Evolutionary conservation across 2,888 invertebrate species (phyloP).

Genomic region (Dioctria linearis): DNA sequence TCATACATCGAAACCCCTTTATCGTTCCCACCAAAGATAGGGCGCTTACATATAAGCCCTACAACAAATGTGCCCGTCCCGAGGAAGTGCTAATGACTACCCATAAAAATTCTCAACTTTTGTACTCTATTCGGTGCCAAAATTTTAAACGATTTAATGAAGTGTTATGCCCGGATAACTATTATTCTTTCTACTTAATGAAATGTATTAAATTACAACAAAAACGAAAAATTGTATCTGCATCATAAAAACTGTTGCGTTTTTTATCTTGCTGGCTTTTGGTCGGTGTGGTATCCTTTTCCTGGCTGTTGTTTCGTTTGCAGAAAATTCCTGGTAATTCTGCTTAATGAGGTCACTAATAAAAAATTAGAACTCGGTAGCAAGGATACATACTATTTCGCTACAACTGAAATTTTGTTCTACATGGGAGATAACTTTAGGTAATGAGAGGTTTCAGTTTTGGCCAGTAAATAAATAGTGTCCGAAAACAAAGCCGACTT

Average conservation of each 20-base stretch:
- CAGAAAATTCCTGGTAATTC: too few relatives aligned
- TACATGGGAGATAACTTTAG: too few relatives aligned
- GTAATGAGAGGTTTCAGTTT: too few relatives aligned
- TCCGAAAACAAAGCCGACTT: too few relatives aligned
- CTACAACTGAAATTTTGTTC: too few relatives aligned
- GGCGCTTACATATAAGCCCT: neutral
- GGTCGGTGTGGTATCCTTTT: neutral
- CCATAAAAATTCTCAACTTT: constrained; percentile 27
- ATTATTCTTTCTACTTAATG: constrained; percentile 19
- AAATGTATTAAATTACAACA: constrained; percentile 24
- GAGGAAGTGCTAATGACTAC: constrained; percentile 20
- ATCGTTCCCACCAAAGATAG: neutral
- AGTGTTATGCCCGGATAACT: constrained; percentile 35
- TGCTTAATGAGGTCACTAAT: too few relatives aligned
- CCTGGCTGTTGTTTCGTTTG: too few relatives aligned
- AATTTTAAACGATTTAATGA: constrained; percentile 40
- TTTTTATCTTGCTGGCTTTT: neutral
- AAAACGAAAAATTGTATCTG: neutral
- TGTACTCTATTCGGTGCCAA: constrained; percentile 30
- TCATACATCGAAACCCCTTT: neutral
- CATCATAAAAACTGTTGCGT: neutral
- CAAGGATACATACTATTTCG: too few relatives aligned
- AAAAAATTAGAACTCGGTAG: too few relatives aligned
- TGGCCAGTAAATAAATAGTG: too few relatives aligned
- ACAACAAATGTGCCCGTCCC: neutral